A percentile compares a stretch with the other conserved stretches of the same genome.
Conservation (phyloP, 2,797 vertebrate genomes). For the Gadopsis bispinosus region DNA sequence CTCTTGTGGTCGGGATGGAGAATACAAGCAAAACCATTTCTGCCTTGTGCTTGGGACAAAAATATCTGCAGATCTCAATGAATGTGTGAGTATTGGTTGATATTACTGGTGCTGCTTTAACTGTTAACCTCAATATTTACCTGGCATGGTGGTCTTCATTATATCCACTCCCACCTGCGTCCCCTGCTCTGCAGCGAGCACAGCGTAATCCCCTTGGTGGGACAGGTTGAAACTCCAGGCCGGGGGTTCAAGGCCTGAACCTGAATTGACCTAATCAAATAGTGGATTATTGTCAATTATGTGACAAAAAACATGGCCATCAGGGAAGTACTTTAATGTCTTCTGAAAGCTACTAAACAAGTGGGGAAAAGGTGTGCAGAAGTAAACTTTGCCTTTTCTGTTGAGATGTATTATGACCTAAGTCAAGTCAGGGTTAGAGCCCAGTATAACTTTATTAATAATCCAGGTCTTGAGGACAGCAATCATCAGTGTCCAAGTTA, state of each 20-base stretch:
- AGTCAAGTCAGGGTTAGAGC: neutral
- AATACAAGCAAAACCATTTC: constrained; percentile 6
- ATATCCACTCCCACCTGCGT: constrained; percentile 93
- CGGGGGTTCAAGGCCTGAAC: constrained; percentile 15
- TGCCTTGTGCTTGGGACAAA: neutral
- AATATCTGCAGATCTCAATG: neutral
- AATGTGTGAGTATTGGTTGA: neutral
- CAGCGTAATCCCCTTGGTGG: constrained; percentile 95
- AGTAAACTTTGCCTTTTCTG: neutral
- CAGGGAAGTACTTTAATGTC: neutral
- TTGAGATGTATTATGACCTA: neutral
- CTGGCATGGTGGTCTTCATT: constrained; percentile 94
- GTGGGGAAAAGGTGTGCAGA: no score
- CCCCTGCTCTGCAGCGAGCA: constrained; percentile 92
- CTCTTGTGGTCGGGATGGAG: constrained; percentile 78
- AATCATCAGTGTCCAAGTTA: neutral
- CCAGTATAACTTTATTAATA: neutral
- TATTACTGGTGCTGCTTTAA: neutral
- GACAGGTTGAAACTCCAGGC: constrained; percentile 94
- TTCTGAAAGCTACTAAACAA: neutral
- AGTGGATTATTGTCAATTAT: neutral
- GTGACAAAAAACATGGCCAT: neutral
- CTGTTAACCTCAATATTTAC: constrained; percentile 73
- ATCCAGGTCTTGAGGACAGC: neutral
- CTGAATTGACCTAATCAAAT: constrained; percentile 50